Conservation (phyloP, 2,797 vertebrate genomes). For the Harpagifer antarcticus region DNA sequence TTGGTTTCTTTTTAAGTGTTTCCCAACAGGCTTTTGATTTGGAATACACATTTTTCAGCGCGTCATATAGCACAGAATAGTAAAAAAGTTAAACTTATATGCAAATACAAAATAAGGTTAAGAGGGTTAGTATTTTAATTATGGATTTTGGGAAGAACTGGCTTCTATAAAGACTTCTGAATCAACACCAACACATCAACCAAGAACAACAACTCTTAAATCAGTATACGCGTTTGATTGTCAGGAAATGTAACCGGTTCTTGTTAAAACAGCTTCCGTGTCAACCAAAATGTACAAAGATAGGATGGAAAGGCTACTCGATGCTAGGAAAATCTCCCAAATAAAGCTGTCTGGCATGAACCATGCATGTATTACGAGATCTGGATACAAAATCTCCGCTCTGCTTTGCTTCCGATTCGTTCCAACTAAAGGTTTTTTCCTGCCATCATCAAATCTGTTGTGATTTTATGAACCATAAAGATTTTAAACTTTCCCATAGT, state of each 20-base stretch:
- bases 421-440: not conserved
- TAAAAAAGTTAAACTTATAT: not conserved
- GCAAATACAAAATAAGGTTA: not conserved
- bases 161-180: not conserved
- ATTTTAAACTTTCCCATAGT: not conserved
- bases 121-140: not conserved
- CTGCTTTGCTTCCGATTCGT: too few relatives aligned
- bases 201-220: not conserved
- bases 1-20: slow-evolving; percentile 8
- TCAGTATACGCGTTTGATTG: not conserved
- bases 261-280: not conserved
- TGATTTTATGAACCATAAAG: not conserved
- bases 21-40: slow-evolving; percentile 7
- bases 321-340: not conserved
- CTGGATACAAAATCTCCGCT: too few relatives aligned
- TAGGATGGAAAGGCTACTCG: not conserved
- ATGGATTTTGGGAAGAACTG: not conserved
- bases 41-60: not conserved
- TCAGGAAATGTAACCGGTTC: not conserved
- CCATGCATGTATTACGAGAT: too few relatives aligned
- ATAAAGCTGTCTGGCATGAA: not conserved
- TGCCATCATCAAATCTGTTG: not conserved
- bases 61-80: not conserved
- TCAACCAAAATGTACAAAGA: not conserved
- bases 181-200: not conserved